phyloP scores from a whole-genome alignment of 2,888 invertebrate genomes.

The Pyralis farinalis region DNA sequence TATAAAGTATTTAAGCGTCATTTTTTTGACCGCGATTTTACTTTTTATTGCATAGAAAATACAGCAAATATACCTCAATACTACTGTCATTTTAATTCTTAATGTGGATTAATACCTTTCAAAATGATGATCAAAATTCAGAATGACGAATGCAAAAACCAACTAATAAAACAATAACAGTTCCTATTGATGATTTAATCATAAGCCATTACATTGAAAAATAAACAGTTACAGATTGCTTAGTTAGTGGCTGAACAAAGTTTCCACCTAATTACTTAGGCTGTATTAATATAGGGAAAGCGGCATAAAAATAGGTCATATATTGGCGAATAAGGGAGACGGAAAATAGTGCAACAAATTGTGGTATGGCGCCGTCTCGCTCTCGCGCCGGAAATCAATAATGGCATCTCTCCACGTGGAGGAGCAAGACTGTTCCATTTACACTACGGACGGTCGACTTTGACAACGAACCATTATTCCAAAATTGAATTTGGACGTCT shows the following conservation, averaged over 20 bases:
- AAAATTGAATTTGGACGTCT: slow-evolving; percentile 50
- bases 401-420: slow-evolving; percentile 78
- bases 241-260: slow-evolving; percentile 52
- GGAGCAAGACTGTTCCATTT: slow-evolving; percentile 69
- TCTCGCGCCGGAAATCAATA: slow-evolving; percentile 79
- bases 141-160: too few relatives aligned
- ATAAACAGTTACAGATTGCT: slow-evolving; percentile 19
- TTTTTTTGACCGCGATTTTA: too few relatives aligned
- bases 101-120: too few relatives aligned
- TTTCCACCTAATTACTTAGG: slow-evolving; percentile 77
- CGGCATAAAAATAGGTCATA: slow-evolving; percentile 80
- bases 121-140: too few relatives aligned
- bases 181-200: too few relatives aligned
- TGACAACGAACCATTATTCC: slow-evolving; percentile 38
- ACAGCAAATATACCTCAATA: too few relatives aligned
- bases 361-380: slow-evolving; percentile 62
- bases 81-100: too few relatives aligned
- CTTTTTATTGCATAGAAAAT: too few relatives aligned
- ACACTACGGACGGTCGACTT: slow-evolving; percentile 54
- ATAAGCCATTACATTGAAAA: not conserved
- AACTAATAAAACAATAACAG: too few relatives aligned
- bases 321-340: slow-evolving; percentile 69
- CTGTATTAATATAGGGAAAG: slow-evolving; percentile 77
- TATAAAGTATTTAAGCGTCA: too few relatives aligned
- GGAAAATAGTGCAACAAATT: slow-evolving; percentile 79